Evolutionary conservation across 1,140 invertebrate genomes (phyloP).

Genomic region (Ridgeia piscesae): DNA sequence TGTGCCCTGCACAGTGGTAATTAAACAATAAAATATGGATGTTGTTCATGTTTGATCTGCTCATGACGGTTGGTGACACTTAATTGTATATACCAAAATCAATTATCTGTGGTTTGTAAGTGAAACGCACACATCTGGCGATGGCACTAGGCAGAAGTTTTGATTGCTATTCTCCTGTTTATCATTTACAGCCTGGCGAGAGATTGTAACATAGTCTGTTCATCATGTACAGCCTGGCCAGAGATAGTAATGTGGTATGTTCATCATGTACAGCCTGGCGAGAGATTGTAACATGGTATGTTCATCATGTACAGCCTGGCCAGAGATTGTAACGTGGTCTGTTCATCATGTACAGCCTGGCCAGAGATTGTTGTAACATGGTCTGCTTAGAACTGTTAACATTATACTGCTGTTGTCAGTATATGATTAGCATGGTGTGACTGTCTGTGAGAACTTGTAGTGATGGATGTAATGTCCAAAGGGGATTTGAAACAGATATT

Average conservation of each 20-base stretch:
- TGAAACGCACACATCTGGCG: not conserved
- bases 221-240: too few species aligned
- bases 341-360: not conserved
- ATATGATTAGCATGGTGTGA: not conserved
- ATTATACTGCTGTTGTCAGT: not conserved
- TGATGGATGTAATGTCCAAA: not conserved
- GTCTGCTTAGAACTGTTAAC: not conserved
- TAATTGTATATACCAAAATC: not conserved
- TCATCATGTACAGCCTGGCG: not conserved
- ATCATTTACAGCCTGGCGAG: not conserved
- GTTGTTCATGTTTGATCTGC: not conserved
- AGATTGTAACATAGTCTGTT: not conserved
- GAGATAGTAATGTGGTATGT: too few species aligned
- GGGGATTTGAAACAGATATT: not conserved
- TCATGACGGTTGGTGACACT: not conserved
- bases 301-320: too few species aligned
- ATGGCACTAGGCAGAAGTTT: not conserved
- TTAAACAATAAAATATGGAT: slow-evolving; percentile 7
- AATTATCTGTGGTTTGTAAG: not conserved
- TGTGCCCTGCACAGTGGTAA: not conserved
- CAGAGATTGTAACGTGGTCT: too few species aligned
- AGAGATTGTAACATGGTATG: not conserved
- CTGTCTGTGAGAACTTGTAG: not conserved
- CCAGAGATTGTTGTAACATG: not conserved
- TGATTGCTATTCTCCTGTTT: not conserved